Evolutionary conservation across 2,888 invertebrate species (phyloP), one percentile per base, ranked within the genome.

Genomic region (Cotesia congregata): DNA sequence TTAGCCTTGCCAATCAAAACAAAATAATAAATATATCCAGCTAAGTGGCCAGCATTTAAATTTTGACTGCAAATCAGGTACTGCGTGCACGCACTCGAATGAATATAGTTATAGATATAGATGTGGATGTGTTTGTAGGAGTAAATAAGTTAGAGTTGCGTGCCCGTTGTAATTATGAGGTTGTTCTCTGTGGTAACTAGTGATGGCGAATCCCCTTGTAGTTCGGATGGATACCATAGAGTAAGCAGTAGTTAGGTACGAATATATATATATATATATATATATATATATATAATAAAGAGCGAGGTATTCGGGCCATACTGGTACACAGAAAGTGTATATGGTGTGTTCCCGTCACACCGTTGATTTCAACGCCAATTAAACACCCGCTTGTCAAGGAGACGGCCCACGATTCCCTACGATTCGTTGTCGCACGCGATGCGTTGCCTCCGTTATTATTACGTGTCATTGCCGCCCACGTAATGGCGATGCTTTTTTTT

Each of bases 301-400:
- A 62, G 17, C n/a, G 15, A 62, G 17, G 83, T 82, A 84, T 85
- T 86, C 86, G 86, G 86, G 85, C 86, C 87, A 88, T 86, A 85
- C 85, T 86, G 85, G 85, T 85, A 85, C 86, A 85, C 50, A 50
- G 50, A 50, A 50, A 50, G 50, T 50, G 83, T 85, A 86, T 38
- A 65, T 86, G 87, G 85, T 86, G 86, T 77, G 74, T 77, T 88
- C 86, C 86, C 89, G 89, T 89, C 89, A 88, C 89, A 89, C 88
- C 86, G 87, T 85, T 89, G 89, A 85, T 89, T 89, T 89, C 89
- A 89, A 89, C 89, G 89, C 89, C 89, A 89, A 89, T 89, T 89
- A 88, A 89, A 89, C 89, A 89, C 86, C 88, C 88, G 88, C 89
- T 88, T 88, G 89, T 89, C 89, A 89, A 88, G 88, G 86, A 86